Conservation (phyloP, 37 sponge, comb jelly and placozoan species). For the Geodia barretti region DNA sequence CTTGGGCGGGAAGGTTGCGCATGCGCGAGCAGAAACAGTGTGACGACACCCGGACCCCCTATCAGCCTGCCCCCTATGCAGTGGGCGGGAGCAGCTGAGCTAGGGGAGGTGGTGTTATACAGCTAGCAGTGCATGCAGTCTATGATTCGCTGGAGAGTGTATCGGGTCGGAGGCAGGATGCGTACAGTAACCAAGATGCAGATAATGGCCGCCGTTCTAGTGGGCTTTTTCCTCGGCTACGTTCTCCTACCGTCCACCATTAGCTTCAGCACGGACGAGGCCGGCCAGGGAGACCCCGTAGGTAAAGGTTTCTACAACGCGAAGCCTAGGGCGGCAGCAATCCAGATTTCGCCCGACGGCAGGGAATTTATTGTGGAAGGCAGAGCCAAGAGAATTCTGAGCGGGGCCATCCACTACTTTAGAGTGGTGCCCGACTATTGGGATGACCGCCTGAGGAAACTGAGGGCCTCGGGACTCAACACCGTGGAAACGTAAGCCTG, state of each 20-base stretch:
- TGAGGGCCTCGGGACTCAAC: slow-evolving; percentile 91
- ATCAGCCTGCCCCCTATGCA: no score
- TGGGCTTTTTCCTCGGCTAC: slow-evolving; percentile 26
- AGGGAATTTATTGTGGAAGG: slow-evolving; percentile 69
- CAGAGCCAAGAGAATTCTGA: slow-evolving; percentile 69
- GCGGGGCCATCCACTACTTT: slow-evolving; percentile 96
- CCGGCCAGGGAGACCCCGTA: no score
- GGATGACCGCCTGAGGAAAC: slow-evolving; percentile 82
- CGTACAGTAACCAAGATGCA: neutral
- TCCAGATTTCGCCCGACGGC: slow-evolving; percentile 6
- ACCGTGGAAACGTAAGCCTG: slow-evolving; percentile 86
- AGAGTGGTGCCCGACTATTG: slow-evolving; percentile 88
- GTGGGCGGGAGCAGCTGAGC: no score
- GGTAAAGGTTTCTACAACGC: neutral
- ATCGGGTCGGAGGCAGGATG: neutral
- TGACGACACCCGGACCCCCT: no score
- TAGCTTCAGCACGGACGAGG: neutral
- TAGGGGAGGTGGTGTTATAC: no score
- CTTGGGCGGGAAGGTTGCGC: no score
- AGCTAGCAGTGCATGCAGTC: no score
- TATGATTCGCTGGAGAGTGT: slow-evolving; percentile 2
- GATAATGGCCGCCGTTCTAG: neutral
- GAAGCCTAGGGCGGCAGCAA: neutral
- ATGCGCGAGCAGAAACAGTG: no score
- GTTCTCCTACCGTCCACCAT: slow-evolving; percentile 1